Evolutionary conservation across 2,888 invertebrate genomes (phyloP), one percentile per base, ranked within the genome.

Genomic region (Callimorpha dominula): DNA sequence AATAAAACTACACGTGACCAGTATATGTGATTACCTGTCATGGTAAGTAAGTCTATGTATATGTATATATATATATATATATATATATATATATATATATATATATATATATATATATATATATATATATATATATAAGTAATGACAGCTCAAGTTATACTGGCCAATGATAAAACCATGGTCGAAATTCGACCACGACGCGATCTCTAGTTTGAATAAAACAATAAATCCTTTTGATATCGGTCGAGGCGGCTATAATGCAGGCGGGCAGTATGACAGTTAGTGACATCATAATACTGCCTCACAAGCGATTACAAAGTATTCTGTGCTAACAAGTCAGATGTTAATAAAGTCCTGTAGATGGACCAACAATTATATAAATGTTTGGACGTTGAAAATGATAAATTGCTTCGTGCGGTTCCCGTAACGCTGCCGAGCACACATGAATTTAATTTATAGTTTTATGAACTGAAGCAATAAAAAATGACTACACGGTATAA

Each of bases 211-310:
- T 31, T 31, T 77, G 77, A 76, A 76, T 80, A 67, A 78, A 85
- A 84, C 81, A 83, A 83, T 86, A 89, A 88, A 85, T 86, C 84
- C 84, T 81, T 79, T 80, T 79, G 82, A 83, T 85, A 85, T 85
- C 82, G 75, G 78, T 83, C 75, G 74, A 79, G 74, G 72, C 74
- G 70, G 60, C 72, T 70, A 67, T 78, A 76, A 80, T 80, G 85
- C 80, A 81, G 74, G 76, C 69, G 60, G 73, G 42, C 63, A 68
- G 71, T 71, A 78, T 78, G 85, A 80, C 85, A 83, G 83, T 73
- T 70, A 65, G 77, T 78, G 82, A 85, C 85, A 80, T 72, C 76
- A 73, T 80, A 85, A 83, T 84, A 78, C 79, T 75, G 78, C 77
- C 75, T 73, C 68, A 71, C 62, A 68, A 76, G 65, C 72, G 73